Percentiles rank a stretch among this genome's conserved stretches.
phyloP scores from a whole-genome alignment of 2,113 vertebrate species.

The Papio anubis region DNA sequence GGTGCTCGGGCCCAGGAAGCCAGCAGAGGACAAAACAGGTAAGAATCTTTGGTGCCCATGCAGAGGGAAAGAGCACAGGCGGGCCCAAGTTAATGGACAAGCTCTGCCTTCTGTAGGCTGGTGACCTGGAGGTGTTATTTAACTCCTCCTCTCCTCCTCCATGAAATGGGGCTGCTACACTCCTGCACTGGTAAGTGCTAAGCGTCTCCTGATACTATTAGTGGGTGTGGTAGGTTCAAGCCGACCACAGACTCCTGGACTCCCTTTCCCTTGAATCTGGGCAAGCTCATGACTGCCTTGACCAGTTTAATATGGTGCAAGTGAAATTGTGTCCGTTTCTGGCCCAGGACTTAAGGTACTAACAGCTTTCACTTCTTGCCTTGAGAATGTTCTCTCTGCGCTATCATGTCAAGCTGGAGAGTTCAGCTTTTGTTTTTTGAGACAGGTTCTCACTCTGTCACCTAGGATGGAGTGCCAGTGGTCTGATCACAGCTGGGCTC shows the following conservation, averaged over 20 bases:
- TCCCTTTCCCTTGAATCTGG: background rate
- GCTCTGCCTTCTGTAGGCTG: background rate
- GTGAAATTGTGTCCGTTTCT: accelerated
- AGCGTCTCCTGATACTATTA: background rate
- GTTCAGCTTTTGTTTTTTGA: too few relatives aligned
- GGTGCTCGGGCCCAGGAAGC: too few relatives aligned
- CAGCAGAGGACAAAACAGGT: too few relatives aligned
- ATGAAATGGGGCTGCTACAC: background rate
- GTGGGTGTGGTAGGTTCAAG: accelerated
- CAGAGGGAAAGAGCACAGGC: too few relatives aligned
- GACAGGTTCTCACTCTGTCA: too few relatives aligned
- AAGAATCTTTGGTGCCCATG: background rate
- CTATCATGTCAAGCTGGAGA: background rate
- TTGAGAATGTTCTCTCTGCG: background rate
- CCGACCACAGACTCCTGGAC: accelerated
- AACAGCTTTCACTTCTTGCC: background rate
- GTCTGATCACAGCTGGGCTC: too few relatives aligned
- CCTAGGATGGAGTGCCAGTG: too few relatives aligned
- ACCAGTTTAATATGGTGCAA: background rate
- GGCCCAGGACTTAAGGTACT: background rate
- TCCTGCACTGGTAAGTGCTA: background rate
- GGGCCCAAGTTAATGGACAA: background rate
- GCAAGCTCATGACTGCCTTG: background rate
- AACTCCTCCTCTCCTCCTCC: background rate
- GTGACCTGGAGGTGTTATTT: too few relatives aligned